Evolutionary conservation across 1,140 invertebrate genomes (phyloP).

Genomic region (Lepidurus couesii): DNA sequence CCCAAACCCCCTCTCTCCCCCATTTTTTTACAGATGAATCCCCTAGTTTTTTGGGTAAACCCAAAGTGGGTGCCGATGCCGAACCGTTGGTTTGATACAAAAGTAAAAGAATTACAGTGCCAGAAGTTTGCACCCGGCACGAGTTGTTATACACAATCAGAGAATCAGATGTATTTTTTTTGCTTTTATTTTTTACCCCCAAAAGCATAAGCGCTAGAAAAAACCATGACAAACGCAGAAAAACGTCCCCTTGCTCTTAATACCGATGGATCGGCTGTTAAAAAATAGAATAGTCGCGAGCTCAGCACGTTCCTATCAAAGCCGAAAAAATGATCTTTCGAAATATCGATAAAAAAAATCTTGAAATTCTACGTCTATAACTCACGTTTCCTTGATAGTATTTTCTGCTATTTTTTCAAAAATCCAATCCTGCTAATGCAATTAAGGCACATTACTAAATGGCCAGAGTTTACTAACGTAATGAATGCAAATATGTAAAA

Average conservation of each 20-base stretch:
- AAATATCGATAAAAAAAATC: too few relatives aligned
- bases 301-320: background rate
- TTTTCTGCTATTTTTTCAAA: too few relatives aligned
- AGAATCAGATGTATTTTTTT: background rate
- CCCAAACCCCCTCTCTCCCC: background rate
- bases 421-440: too few relatives aligned
- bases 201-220: slow-evolving; percentile 3
- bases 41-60: slow-evolving; percentile 1
- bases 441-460: too few relatives aligned
- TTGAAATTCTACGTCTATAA: too few relatives aligned
- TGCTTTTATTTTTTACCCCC: background rate
- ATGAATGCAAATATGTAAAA: too few relatives aligned
- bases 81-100: slow-evolving; percentile 18
- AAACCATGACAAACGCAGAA: background rate
- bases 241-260: background rate
- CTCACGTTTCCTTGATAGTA: too few relatives aligned
- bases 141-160: slow-evolving; percentile 12
- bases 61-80: background rate
- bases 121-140: slow-evolving; percentile 17
- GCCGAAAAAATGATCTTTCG: background rate
- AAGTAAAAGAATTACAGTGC: background rate
- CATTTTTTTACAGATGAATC: background rate
- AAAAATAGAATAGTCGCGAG: background rate
- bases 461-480: too few relatives aligned
- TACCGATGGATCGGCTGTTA: background rate